phyloP scores from a whole-genome alignment of 30 jellyfish, hydroid and myxozoan species.

The Aurelia sp. region DNA sequence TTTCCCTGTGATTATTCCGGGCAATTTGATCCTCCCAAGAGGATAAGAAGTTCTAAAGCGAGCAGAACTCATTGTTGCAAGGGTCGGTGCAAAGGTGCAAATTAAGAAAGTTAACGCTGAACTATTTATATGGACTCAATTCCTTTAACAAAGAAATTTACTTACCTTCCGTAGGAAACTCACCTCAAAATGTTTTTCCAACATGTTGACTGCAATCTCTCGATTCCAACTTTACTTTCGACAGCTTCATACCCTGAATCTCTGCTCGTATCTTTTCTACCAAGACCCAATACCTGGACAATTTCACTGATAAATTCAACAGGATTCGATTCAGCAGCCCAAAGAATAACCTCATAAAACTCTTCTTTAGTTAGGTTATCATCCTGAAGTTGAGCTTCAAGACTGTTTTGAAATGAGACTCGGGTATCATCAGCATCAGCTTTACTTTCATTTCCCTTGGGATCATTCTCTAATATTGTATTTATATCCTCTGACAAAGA shows the following conservation, averaged over 20 bases:
- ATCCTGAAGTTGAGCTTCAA: conserved; percentile 29
- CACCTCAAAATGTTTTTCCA: conserved; percentile 56
- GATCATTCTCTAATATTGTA: conserved; percentile 4
- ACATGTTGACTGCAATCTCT: background rate
- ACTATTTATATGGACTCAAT: too few species aligned
- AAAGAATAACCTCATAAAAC: conserved; percentile 38
- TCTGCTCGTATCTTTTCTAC: background rate
- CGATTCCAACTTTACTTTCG: background rate
- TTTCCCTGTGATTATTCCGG: too few species aligned
- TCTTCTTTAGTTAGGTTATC: conserved; percentile 63
- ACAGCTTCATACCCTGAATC: background rate
- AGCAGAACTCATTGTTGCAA: too few species aligned
- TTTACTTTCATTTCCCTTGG: background rate
- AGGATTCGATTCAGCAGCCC: conserved; percentile 51
- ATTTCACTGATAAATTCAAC: conserved; percentile 40
- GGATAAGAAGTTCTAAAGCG: too few species aligned
- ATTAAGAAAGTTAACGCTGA: too few species aligned
- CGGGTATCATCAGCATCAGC: background rate
- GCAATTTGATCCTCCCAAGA: too few species aligned
- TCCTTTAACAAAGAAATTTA: background rate
- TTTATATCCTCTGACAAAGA: conserved; percentile 19
- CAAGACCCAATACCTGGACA: background rate
- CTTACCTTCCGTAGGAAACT: background rate
- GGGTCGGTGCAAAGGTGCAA: too few species aligned
- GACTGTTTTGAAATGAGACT: background rate